Conservation (phyloP, 1,140 invertebrate species). For the Aricia agestis region DNA sequence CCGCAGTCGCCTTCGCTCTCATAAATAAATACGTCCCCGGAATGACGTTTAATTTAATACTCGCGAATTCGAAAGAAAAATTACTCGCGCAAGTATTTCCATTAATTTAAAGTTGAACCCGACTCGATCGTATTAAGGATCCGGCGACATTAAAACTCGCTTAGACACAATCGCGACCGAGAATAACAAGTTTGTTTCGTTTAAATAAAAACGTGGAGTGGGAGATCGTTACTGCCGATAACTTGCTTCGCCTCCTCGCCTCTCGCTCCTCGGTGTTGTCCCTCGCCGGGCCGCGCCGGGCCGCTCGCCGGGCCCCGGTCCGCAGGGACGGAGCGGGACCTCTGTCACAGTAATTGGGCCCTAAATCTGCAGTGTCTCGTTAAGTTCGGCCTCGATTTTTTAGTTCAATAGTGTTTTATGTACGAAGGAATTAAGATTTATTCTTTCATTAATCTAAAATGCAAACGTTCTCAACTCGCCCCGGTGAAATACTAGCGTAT, state of each 20-base stretch:
- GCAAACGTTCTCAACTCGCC: neutral
- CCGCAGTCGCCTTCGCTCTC: neutral
- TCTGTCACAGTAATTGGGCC: constrained; percentile 39
- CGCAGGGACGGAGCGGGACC: constrained; percentile 35
- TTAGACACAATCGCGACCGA: constrained; percentile 2
- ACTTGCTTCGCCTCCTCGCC: constrained; percentile 33
- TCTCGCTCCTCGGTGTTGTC: constrained; percentile 20
- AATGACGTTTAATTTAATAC: neutral
- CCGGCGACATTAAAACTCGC: constrained; percentile 1
- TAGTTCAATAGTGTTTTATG: constrained; percentile 18
- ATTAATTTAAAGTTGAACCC: constrained; percentile 1
- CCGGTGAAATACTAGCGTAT: neutral
- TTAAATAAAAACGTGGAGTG: constrained; percentile 39
- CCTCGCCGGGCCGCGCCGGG: too few species aligned
- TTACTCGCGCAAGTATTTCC: constrained; percentile 2
- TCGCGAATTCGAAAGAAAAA: neutral
- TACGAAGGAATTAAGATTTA: constrained; percentile 10
- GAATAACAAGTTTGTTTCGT: constrained; percentile 33
- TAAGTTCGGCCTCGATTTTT: constrained; percentile 31
- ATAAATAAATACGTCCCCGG: neutral
- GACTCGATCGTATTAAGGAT: neutral
- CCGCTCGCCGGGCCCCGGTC: constrained; percentile 7
- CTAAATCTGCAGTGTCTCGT: constrained; percentile 35
- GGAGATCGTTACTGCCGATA: constrained; percentile 38
- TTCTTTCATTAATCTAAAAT: constrained; percentile 16